A percentile compares a stretch with the other conserved stretches of the same genome.
These are phyloP conservation scores for Meloidogyne floridensis DNA, from an alignment of 1,140 invertebrate species.

Conservation along the genomic window DNA sequence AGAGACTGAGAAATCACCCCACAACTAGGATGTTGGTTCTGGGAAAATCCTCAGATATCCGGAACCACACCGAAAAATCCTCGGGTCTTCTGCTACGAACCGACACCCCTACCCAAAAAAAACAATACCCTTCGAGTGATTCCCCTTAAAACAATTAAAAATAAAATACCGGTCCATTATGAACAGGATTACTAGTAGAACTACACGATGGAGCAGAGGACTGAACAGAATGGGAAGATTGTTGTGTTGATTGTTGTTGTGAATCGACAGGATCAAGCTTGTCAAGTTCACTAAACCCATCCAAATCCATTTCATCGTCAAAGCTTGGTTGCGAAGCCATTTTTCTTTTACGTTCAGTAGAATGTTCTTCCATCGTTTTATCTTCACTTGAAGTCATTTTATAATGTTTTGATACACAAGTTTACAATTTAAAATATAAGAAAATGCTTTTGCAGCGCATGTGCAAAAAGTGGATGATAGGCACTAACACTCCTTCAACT, in stretches of 20 bases:
- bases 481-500: slow-evolving; percentile 1
- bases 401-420: not conserved
- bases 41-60: no score
- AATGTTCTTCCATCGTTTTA: slow-evolving; percentile 19
- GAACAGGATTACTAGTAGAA: slow-evolving; percentile 6
- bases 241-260: slow-evolving; percentile 22
- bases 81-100: no score
- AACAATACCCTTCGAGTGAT: no score
- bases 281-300: slow-evolving; percentile 39
- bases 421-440: not conserved
- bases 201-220: not conserved
- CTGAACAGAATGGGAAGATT: not conserved
- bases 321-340: slow-evolving; percentile 35
- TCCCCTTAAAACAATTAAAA: not conserved
- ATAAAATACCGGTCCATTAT: not conserved
- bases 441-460: not conserved
- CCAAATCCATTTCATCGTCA: slow-evolving; percentile 39
- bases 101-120: no score
- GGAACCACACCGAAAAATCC: no score
- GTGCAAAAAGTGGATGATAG: not conserved
- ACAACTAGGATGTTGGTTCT: no score
- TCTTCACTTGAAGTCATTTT: slow-evolving; percentile 1
- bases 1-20: no score
- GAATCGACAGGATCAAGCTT: slow-evolving; percentile 32
- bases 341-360: slow-evolving; percentile 27